Conservation (phyloP, 2,113 vertebrate genomes). For the Chlamydotis undulata region DNA sequence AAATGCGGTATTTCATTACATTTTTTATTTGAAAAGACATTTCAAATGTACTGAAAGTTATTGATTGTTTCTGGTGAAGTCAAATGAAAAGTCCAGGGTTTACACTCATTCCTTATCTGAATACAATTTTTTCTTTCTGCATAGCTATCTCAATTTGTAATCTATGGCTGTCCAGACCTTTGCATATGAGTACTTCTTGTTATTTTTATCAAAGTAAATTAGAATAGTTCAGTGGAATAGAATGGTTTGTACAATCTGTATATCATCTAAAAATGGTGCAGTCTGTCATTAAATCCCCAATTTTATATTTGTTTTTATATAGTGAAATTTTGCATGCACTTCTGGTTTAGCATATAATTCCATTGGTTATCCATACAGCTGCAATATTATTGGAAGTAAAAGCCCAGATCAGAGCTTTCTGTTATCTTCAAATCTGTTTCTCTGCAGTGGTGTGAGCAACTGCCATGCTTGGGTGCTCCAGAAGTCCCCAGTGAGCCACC, state of each 20-base stretch:
- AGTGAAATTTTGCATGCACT: neutral
- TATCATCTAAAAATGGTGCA: neutral
- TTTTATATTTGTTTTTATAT: neutral
- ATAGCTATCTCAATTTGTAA: neutral
- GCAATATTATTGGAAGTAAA: neutral
- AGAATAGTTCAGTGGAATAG: neutral
- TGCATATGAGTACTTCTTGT: neutral
- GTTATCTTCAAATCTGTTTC: neutral
- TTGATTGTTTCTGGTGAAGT: neutral
- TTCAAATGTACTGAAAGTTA: neutral
- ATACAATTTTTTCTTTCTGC: neutral
- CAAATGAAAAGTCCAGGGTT: neutral
- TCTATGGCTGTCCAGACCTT: neutral
- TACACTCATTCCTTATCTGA: neutral
- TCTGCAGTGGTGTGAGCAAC: fast-evolving
- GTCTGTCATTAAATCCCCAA: neutral
- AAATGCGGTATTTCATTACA: neutral
- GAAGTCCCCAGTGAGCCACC: fast-evolving
- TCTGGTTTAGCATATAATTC: neutral
- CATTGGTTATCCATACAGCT: neutral
- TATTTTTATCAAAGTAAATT: neutral
- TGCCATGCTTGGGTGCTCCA: fast-evolving
- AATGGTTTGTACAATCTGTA: neutral
- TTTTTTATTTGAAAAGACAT: neutral
- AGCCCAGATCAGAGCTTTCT: neutral